Evolutionary conservation across 2,113 vertebrate genomes (phyloP).

Genomic region (Phalacrocorax pelagicus): DNA sequence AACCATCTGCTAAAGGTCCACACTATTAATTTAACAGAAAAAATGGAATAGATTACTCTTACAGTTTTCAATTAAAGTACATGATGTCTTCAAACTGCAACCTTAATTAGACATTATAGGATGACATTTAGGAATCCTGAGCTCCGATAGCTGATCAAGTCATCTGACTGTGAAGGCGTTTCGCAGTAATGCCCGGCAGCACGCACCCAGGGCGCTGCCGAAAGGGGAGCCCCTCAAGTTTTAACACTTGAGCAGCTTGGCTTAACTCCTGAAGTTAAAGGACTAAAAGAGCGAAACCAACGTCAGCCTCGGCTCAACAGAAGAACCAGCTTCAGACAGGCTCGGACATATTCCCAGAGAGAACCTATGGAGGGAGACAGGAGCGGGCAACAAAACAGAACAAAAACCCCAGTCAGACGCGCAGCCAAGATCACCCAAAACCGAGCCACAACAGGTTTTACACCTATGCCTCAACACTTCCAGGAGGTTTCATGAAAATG

Average conservation of each 20-base stretch:
- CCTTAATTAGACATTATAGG: slow-evolving; percentile 71
- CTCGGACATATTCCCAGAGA: not conserved
- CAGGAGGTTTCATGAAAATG: not conserved
- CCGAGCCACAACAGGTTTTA: not conserved
- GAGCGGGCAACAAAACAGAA: too few species aligned
- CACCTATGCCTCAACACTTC: not conserved
- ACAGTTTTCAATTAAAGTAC: slow-evolving; percentile 74
- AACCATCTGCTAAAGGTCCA: slow-evolving; percentile 69
- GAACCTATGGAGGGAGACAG: accelerated
- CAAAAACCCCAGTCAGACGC: too few species aligned
- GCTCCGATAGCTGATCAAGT: not conserved
- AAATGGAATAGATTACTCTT: slow-evolving; percentile 55
- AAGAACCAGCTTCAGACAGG: not conserved
- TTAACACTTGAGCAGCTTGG: accelerated
- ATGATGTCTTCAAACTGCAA: slow-evolving; percentile 71
- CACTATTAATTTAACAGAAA: slow-evolving; percentile 59
- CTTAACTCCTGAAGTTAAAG: not conserved
- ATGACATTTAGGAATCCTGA: slow-evolving; percentile 70
- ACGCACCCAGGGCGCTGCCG: accelerated
- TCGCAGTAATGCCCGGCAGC: not conserved
- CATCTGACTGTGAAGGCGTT: not conserved
- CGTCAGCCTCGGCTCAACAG: not conserved
- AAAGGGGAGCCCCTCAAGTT: not conserved
- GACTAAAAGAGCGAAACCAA: not conserved
- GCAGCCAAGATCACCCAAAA: not conserved